A percentile compares a stretch with the other conserved stretches of the same genome.
Conservation (phyloP, 2,113 vertebrate species). For the Pycnonotus jocosus region DNA sequence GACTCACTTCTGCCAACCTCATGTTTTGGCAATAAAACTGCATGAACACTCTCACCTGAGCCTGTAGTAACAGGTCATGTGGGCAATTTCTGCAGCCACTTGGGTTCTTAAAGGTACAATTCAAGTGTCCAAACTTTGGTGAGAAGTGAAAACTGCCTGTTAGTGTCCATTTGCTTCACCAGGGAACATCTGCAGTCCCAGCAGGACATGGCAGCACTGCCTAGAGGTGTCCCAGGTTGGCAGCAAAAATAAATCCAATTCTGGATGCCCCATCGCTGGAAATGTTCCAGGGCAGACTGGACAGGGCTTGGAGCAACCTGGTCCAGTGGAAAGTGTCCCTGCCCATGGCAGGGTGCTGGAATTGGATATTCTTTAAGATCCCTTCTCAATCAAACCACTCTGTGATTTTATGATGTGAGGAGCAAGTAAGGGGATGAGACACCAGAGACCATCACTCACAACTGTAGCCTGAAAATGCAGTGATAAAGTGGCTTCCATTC, state of each 20-base stretch:
- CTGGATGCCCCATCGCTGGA: not conserved
- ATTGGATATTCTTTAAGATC: not conserved
- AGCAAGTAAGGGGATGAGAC: rapidly evolving
- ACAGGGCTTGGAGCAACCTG: not conserved
- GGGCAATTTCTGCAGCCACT: not conserved
- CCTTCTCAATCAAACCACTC: not conserved
- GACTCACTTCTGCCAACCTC: constrained; percentile 42
- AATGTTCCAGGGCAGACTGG: not conserved
- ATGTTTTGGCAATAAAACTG: constrained; percentile 37
- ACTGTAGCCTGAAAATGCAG: not conserved
- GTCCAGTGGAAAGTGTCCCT: not conserved
- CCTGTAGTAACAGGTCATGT: constrained; percentile 49
- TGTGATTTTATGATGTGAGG: not conserved
- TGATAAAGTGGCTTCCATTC: rapidly evolving
- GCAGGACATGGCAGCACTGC: rapidly evolving
- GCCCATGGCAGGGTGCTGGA: not conserved
- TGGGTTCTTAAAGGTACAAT: not conserved
- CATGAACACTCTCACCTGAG: not conserved
- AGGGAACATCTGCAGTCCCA: not conserved
- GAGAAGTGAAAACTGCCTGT: not conserved
- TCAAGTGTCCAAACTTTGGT: not conserved
- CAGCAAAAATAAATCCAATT: not conserved
- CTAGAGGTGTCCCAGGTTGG: not conserved
- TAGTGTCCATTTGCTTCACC: not conserved
- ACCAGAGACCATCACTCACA: not conserved